phyloP scores from a whole-genome alignment of 2,888 invertebrate genomes.

The Dilophus febrilis region DNA sequence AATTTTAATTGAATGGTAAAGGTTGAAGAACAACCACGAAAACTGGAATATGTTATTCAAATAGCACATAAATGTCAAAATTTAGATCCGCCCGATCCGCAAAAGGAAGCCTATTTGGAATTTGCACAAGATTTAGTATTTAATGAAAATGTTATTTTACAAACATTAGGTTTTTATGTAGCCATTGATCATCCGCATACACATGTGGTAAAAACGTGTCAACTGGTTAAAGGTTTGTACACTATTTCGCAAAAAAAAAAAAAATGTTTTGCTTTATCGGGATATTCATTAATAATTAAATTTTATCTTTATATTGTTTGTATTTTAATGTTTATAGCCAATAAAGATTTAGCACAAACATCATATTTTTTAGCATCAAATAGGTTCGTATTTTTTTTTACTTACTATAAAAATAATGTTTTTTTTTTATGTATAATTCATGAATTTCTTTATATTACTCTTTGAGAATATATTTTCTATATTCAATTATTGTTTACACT shows the following conservation, averaged over 20 bases:
- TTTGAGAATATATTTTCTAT: no score
- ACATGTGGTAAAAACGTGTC: conserved; percentile 89
- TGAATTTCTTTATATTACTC: no score
- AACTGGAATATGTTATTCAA: conserved; percentile 92
- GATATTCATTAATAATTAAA: neutral
- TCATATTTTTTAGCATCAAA: conserved; percentile 99
- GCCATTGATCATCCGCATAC: conserved; percentile 97
- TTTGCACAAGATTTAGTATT: conserved; percentile 84
- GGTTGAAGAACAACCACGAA: conserved; percentile 95
- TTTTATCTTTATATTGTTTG: no score
- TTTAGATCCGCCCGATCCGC: conserved; percentile 44
- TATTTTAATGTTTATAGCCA: conserved; percentile 62
- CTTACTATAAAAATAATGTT: no score
- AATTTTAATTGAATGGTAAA: conserved; percentile 16
- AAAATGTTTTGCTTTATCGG: neutral
- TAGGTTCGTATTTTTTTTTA: conserved; percentile 38
- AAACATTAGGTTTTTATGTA: conserved; percentile 95
- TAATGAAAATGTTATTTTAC: conserved; percentile 91
- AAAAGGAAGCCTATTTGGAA: conserved; percentile 57
- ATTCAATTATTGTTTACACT: no score
- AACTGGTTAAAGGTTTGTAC: conserved; percentile 90
- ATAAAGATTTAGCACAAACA: conserved; percentile 92
- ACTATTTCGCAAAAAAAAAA: no score
- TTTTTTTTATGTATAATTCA: no score
- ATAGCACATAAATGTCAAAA: conserved; percentile 80